Percentiles rank a stretch among this genome's conserved stretches.
Conservation (phyloP, 2,888 invertebrate genomes). For the Ischnus inquisitorius region DNA sequence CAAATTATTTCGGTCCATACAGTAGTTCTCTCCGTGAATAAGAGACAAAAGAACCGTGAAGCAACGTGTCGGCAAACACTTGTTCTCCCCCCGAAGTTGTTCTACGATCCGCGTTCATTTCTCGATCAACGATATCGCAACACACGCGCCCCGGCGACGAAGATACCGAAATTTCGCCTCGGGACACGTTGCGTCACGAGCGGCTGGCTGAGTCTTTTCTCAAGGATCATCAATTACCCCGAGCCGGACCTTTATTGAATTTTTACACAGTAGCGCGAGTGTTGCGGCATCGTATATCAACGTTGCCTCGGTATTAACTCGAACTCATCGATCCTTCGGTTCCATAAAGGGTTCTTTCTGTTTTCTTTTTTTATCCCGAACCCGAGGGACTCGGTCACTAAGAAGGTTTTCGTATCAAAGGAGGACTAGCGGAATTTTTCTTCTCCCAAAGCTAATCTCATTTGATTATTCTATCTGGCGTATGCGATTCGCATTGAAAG, state of each 20-base stretch:
- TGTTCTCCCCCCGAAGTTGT: slow-evolving; percentile 30
- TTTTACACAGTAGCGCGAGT: not conserved
- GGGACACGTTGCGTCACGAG: slow-evolving; percentile 2
- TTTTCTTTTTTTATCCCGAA: no score
- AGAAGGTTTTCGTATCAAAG: not conserved
- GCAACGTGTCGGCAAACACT: not conserved
- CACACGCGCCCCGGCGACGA: not conserved
- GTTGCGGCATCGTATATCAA: not conserved
- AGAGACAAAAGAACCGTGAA: slow-evolving; percentile 8
- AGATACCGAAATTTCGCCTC: not conserved
- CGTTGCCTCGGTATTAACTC: not conserved
- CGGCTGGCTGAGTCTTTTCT: not conserved
- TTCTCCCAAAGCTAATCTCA: slow-evolving; percentile 10
- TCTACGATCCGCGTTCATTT: slow-evolving; percentile 29
- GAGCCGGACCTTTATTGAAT: slow-evolving; percentile 14
- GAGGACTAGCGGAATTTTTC: not conserved
- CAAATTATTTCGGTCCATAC: slow-evolving; percentile 34
- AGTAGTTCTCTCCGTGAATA: slow-evolving; percentile 11
- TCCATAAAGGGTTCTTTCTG: not conserved
- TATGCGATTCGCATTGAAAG: not conserved
- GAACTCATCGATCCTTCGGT: not conserved
- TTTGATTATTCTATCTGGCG: slow-evolving; percentile 43
- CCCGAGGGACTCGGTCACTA: not conserved
- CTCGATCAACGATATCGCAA: not conserved
- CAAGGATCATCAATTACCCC: slow-evolving; percentile 29